Conservation (phyloP, 2,113 vertebrate species). For the Hylia prasina region DNA sequence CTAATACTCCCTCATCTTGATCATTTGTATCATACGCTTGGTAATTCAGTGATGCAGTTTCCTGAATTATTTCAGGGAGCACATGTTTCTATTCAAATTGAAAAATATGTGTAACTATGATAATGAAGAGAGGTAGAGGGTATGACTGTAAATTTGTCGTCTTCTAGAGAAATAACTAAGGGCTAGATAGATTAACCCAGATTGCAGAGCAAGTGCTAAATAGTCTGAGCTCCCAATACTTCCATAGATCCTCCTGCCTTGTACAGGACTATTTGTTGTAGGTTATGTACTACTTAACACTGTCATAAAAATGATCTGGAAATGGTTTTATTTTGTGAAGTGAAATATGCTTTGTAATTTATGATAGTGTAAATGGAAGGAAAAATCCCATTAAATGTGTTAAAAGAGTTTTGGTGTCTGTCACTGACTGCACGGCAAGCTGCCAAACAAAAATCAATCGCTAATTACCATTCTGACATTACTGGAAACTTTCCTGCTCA, state of each 20-base stretch:
- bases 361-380: slow-evolving; percentile 77
- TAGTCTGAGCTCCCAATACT: slow-evolving; percentile 26
- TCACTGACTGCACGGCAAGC: slow-evolving; percentile 15
- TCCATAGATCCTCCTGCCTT: slow-evolving; percentile 29
- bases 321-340: slow-evolving; percentile 86
- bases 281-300: slow-evolving; percentile 75
- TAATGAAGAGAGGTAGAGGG: slow-evolving; percentile 28
- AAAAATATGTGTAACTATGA: slow-evolving; percentile 34
- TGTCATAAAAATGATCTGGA: slow-evolving; percentile 75
- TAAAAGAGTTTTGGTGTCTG: slow-evolving; percentile 66
- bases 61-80: slow-evolving; percentile 66
- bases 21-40: slow-evolving; percentile 24
- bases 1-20: slow-evolving; percentile 27
- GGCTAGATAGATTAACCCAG: slow-evolving; percentile 28
- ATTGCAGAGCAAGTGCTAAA: slow-evolving; percentile 13
- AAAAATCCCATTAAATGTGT: slow-evolving; percentile 76
- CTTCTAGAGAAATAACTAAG: slow-evolving; percentile 48
- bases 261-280: slow-evolving; percentile 69
- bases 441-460: neutral
- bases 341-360: slow-evolving; percentile 83
- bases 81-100: slow-evolving; percentile 58
- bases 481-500: neutral
- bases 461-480: neutral
- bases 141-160: slow-evolving; percentile 6
- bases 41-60: slow-evolving; percentile 41